Percentiles rank a stretch among this genome's conserved stretches.
Evolutionary conservation across 2,888 invertebrate genomes (phyloP).

Genomic region (Nephrotoma guestfalica): DNA sequence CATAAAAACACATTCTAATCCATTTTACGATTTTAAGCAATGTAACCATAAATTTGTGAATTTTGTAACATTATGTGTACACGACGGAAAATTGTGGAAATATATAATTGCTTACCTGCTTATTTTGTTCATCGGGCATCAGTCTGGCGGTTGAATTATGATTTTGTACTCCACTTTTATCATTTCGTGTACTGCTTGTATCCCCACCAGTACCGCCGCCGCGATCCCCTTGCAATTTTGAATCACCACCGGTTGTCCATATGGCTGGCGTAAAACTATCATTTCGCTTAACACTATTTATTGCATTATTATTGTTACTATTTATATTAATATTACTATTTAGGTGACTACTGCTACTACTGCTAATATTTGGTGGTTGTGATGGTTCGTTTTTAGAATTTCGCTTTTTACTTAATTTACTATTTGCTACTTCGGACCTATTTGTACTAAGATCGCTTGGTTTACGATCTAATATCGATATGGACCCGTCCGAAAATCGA

Average conservation of each 20-base stretch:
- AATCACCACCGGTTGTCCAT: neutral
- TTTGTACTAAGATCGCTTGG: neutral
- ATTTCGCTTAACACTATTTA: neutral
- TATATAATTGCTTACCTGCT: slow-evolving; percentile 21
- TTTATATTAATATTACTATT: neutral
- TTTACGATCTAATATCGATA: neutral
- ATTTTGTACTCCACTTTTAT: slow-evolving; percentile 10
- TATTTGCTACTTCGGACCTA: neutral
- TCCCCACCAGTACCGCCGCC: neutral
- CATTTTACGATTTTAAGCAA: neutral
- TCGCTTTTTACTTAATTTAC: neutral
- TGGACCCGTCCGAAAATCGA: slow-evolving; percentile 6
- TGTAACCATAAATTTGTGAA: no score
- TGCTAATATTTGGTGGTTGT: neutral
- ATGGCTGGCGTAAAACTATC: neutral
- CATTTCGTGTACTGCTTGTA: neutral
- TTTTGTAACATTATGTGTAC: no score
- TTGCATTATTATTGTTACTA: neutral
- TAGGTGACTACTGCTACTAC: neutral
- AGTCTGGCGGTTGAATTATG: slow-evolving; percentile 29
- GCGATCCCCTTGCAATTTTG: neutral
- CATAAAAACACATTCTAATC: neutral
- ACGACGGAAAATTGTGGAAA: no score
- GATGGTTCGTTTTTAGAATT: neutral
- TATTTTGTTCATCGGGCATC: slow-evolving; percentile 27